phyloP scores from a whole-genome alignment of 2,888 invertebrate genomes.

The Pyrrhopygopsis socrates region DNA sequence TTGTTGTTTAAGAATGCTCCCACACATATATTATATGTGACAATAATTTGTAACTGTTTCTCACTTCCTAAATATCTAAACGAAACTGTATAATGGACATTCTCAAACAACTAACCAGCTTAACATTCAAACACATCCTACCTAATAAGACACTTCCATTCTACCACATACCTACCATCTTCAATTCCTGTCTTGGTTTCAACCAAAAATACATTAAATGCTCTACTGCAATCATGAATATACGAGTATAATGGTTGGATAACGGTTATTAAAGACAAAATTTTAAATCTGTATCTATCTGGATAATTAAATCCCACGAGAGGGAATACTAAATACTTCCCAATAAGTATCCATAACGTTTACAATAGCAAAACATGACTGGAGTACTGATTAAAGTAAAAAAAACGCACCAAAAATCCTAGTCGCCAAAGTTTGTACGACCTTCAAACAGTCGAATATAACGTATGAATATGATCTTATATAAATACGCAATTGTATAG shows the following conservation, averaged over 20 bases:
- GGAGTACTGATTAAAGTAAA: not conserved
- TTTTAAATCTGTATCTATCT: no score
- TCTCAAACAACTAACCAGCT: not conserved
- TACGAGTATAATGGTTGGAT: no score
- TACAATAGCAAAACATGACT: not conserved
- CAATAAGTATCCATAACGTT: not conserved
- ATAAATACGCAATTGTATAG: not conserved
- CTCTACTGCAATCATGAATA: not conserved
- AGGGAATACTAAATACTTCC: no score
- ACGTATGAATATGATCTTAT: not conserved
- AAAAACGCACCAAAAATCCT: not conserved
- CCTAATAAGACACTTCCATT: slow-evolving; percentile 70
- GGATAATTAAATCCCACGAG: no score
- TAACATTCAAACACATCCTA: not conserved
- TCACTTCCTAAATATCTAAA: not conserved
- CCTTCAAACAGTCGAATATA: not conserved
- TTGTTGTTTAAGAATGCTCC: not conserved
- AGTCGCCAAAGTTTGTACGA: not conserved
- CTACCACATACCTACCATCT: slow-evolving; percentile 21
- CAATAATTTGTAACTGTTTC: not conserved
- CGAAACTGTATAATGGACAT: not conserved
- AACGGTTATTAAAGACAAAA: no score
- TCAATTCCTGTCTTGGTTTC: slow-evolving; percentile 32
- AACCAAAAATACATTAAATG: slow-evolving; percentile 16
- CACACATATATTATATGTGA: not conserved